Conservation (phyloP, 2,797 vertebrate species). For the Dendrocincla fuliginosa region DNA sequence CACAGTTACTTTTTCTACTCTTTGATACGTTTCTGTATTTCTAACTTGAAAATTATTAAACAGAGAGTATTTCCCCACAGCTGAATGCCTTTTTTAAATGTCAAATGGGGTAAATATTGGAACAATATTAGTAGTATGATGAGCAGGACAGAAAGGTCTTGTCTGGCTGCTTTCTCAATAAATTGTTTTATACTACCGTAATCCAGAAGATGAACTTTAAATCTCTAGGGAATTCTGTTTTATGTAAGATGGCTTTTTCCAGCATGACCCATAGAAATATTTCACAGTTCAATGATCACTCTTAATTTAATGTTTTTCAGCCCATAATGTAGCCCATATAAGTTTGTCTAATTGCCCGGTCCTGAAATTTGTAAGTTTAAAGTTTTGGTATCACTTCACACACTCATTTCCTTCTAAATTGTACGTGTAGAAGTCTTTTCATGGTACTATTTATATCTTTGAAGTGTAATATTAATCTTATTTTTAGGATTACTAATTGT, state of each 20-base stretch:
- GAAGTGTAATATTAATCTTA: background rate
- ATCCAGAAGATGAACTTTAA: background rate
- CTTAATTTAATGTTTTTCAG: background rate
- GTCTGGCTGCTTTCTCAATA: background rate
- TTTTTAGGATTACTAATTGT: background rate
- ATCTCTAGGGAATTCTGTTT: background rate
- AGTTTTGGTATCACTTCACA: background rate
- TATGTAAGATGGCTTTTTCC: background rate
- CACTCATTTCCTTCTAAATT: background rate
- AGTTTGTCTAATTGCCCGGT: background rate
- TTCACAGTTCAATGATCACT: background rate
- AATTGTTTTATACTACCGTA: background rate
- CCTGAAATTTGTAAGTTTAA: background rate
- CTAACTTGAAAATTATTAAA: background rate
- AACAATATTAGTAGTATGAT: background rate
- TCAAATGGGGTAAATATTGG: background rate
- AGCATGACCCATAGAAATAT: background rate
- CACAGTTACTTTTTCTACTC: background rate
- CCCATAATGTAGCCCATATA: background rate
- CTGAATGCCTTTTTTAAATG: background rate
- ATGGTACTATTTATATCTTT: background rate
- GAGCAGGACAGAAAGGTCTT: background rate
- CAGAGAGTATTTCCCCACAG: background rate
- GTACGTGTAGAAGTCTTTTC: background rate
- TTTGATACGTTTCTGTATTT: background rate